phyloP scores from a whole-genome alignment of 1,140 invertebrate genomes.

The Brachionus manjavacas region DNA sequence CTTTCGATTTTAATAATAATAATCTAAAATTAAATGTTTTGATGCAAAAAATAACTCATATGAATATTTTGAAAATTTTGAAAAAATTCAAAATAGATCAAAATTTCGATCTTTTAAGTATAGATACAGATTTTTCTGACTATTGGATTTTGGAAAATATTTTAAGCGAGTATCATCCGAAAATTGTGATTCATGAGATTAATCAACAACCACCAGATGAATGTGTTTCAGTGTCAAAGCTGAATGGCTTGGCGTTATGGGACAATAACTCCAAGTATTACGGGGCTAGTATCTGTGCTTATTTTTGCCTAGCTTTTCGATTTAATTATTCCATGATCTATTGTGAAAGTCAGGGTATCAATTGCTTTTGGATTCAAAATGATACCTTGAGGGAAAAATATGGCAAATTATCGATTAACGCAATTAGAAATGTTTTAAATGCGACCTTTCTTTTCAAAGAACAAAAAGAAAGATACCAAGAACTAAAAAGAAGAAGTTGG shows the following conservation, averaged over 20 bases:
- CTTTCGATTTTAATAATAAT: background rate
- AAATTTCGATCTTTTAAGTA: slow-evolving; percentile 7
- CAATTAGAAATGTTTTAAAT: background rate
- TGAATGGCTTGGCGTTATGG: background rate
- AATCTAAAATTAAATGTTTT: background rate
- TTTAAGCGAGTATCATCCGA: background rate
- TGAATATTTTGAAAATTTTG: slow-evolving; percentile 4
- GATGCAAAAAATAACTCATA: background rate
- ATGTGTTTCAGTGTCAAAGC: slow-evolving; percentile 10
- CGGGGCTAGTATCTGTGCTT: slow-evolving; percentile 29
- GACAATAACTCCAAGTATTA: slow-evolving; percentile 7
- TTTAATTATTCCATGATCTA: slow-evolving; percentile 17
- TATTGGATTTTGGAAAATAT: slow-evolving; percentile 39
- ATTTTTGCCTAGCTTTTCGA: slow-evolving; percentile 1
- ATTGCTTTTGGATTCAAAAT: slow-evolving; percentile 38
- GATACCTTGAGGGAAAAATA: background rate
- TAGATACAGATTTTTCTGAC: slow-evolving; percentile 20
- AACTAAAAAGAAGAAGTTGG: background rate
- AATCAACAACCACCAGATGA: slow-evolving; percentile 23
- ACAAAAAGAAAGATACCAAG: background rate
- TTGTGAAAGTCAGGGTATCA: slow-evolving; percentile 31
- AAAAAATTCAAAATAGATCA: background rate
- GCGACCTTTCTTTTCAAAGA: background rate
- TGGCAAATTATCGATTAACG: background rate
- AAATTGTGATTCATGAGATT: slow-evolving; percentile 12